Conservation (phyloP, 2,113 vertebrate genomes). For the Meles meles region DNA sequence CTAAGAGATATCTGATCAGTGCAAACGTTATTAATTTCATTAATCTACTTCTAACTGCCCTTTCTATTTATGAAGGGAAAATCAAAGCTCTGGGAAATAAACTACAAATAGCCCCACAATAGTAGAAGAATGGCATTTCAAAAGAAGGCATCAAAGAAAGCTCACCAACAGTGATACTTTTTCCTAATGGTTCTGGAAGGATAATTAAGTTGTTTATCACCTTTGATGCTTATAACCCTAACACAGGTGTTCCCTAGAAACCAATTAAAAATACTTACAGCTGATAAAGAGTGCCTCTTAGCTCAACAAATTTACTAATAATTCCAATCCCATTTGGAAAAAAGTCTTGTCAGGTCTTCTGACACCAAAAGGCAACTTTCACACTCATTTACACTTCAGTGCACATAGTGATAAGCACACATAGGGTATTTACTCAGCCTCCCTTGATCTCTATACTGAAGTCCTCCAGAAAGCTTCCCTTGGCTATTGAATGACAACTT, state of each 20-base stretch:
- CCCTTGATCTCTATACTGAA: constrained; percentile 55
- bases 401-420: constrained; percentile 45
- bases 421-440: constrained; percentile 61
- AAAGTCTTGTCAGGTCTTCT: constrained; percentile 62
- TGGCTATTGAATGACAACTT: constrained; percentile 52
- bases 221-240: constrained; percentile 75
- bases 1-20: constrained; percentile 20
- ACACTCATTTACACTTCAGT: constrained; percentile 70
- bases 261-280: constrained; percentile 79
- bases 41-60: constrained; percentile 53
- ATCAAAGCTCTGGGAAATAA: constrained; percentile 68
- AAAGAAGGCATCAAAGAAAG: constrained; percentile 75
- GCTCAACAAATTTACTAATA: constrained; percentile 74
- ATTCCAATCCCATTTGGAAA: constrained; percentile 70
- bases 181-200: constrained; percentile 73
- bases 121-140: constrained; percentile 72
- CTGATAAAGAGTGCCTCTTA: constrained; percentile 71
- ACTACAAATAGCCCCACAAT: constrained; percentile 73
- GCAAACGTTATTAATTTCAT: constrained; percentile 56
- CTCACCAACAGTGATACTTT: constrained; percentile 73
- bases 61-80: constrained; percentile 54
- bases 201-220: constrained; percentile 80
- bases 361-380: constrained; percentile 71
- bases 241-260: constrained; percentile 78
- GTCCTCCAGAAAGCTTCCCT: constrained; percentile 51